These are phyloP conservation scores for Megatriorchis doriae DNA, from an alignment of 2,113 vertebrate genomes.

Conservation along the genomic window DNA sequence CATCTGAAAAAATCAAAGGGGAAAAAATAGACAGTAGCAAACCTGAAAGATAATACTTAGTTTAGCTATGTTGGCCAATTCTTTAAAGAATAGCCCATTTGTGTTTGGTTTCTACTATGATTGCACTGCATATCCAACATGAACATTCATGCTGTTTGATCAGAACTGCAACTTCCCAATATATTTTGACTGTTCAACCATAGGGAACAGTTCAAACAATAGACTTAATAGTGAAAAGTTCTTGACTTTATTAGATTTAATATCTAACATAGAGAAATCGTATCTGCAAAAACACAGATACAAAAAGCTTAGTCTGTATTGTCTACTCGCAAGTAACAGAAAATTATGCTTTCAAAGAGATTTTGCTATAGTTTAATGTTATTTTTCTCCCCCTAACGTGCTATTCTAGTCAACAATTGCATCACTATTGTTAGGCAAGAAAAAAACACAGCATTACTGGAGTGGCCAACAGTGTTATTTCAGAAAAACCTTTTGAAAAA, in stretches of 20 bases:
- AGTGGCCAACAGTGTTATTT: neutral
- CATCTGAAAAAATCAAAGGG: neutral
- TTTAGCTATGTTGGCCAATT: neutral
- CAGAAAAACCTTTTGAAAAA: neutral
- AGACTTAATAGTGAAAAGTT: neutral
- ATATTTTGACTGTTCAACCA: neutral
- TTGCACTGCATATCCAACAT: neutral
- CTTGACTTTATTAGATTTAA: neutral
- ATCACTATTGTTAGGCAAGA: neutral
- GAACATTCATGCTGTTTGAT: neutral
- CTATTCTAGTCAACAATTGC: neutral
- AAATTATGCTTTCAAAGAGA: neutral
- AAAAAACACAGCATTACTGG: neutral
- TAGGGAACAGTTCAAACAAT: neutral
- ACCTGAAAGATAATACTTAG: neutral
- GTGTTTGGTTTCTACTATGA: neutral
- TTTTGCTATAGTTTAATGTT: neutral
- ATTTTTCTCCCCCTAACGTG: neutral
- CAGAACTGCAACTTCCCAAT: neutral
- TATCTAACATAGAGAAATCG: neutral
- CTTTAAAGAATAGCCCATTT: neutral
- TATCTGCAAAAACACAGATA: neutral
- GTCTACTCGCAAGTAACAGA: neutral
- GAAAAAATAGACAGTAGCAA: neutral
- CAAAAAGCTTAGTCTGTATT: neutral